phyloP scores from a whole-genome alignment of 2,888 invertebrate species.

The Sminthurinus aureus region DNA sequence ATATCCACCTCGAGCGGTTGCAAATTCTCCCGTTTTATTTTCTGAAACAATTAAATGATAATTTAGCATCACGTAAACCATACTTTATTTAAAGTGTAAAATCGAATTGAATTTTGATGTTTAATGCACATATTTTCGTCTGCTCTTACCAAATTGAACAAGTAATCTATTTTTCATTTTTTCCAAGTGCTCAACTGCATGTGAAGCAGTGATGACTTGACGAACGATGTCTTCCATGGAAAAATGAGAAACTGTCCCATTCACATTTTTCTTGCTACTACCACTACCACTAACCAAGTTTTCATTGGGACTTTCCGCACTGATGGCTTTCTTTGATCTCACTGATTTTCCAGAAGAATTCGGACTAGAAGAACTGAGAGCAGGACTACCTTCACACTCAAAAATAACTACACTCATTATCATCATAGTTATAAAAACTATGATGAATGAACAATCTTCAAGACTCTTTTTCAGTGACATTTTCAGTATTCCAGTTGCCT shows the following conservation, averaged over 20 bases:
- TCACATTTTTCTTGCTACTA: background rate
- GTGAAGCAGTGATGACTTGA: constrained; percentile 16
- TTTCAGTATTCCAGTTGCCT: background rate
- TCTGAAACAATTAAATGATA: constrained; percentile 17
- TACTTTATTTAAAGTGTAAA: background rate
- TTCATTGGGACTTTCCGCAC: background rate
- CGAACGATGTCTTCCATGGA: constrained; percentile 23
- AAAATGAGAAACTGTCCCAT: constrained; percentile 2
- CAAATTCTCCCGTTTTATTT: constrained; percentile 32
- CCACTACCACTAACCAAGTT: background rate
- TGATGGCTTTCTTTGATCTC: background rate
- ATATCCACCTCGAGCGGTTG: constrained; percentile 21
- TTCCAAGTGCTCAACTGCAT: constrained; percentile 38
- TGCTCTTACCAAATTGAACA: constrained; percentile 22
- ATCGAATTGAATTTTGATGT: background rate
- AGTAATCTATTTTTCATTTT: constrained; percentile 33
- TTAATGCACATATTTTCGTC: background rate
- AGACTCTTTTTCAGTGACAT: background rate
- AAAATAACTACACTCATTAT: background rate
- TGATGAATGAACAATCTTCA: background rate
- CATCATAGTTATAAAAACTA: background rate
- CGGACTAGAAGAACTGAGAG: background rate
- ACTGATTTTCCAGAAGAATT: background rate
- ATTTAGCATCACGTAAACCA: background rate
- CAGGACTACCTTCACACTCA: background rate